phyloP scores from a whole-genome alignment of 1,140 invertebrate species.

The Hycleus cichorii region DNA sequence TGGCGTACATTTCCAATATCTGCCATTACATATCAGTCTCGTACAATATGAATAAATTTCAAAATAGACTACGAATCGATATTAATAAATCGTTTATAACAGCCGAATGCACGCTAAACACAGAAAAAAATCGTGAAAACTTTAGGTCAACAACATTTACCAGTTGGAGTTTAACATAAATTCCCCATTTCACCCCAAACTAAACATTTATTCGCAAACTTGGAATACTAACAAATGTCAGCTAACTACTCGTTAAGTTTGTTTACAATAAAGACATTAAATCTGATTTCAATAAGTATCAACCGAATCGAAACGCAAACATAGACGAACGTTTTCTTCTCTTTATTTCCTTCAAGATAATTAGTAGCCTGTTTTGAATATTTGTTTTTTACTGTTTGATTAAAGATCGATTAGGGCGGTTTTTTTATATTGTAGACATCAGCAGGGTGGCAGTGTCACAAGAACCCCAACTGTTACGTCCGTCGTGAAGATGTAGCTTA shows the following conservation, averaged over 20 bases:
- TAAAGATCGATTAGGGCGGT: no score
- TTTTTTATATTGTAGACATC: background rate
- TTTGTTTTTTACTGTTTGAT: background rate
- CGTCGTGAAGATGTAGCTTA: constrained; percentile 7
- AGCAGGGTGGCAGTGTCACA: background rate
- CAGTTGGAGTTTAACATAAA: constrained; percentile 28
- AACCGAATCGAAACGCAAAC: no score
- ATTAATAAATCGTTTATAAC: no score
- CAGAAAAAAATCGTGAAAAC: constrained; percentile 27
- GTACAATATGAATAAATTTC: no score
- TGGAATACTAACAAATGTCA: constrained; percentile 20
- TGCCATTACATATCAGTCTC: no score
- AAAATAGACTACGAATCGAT: no score
- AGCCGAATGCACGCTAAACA: no score
- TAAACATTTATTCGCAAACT: constrained; percentile 31
- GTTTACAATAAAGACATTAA: constrained; percentile 10
- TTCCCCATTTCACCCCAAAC: constrained; percentile 31
- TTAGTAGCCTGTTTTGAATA: no score
- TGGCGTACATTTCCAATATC: no score
- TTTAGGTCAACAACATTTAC: constrained; percentile 29
- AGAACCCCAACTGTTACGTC: background rate
- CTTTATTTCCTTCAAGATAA: no score
- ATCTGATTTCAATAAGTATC: no score
- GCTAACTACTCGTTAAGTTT: constrained; percentile 24
- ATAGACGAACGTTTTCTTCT: no score